Evolutionary conservation across 1,140 invertebrate genomes (phyloP), one percentile per base, ranked within the genome.

Genomic region (Drosophila paulistorum): DNA sequence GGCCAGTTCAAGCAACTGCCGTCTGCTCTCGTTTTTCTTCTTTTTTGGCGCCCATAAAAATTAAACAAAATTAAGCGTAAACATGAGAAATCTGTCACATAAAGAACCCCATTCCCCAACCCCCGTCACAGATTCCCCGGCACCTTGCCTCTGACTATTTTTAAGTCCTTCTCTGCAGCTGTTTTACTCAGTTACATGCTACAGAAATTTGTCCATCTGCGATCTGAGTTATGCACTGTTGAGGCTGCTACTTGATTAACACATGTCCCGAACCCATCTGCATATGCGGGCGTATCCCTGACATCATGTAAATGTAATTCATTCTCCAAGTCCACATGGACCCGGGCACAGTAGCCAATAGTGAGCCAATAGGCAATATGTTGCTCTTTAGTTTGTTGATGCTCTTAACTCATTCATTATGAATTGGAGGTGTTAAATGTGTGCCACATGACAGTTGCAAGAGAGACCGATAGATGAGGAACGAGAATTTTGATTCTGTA

Each of bases 381-480:
- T 86, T 67, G 66, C 68, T 87, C 69, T 58, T 79, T 87, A 64
- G 79, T 89, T 87, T 87, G 83, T 87, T 87, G 84, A 89, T 89
- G 83, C 83, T 87, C 84, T 79, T 87, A 87, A 87, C 83, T 87
- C 84, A 87, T 89, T 87, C 83, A 87, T 87, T 87, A 83, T 87
- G 84, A 87, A 86, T 87, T 87, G 83, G 79, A 86, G 83, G 83
- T 86, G 83, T 42, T 87, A 87, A 87, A 63, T 71, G 62, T 74
- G 72, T 74, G 76, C 68, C 83, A 83, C 77, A 83, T 82, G 82
- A 33, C n/a, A 33, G 3, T 39, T 26, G 23, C 2, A 26, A n/a
- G 7, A 48, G 7, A 0, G 35, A 37, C 9, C 6, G 35, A 6
- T 3, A 39, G 11, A 39, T 2, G 9, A 37, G 9, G 10, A 3